Base-by-base conservation (phyloP, 2,113 vertebrate species). In the Ceratotherium simum region DNA sequence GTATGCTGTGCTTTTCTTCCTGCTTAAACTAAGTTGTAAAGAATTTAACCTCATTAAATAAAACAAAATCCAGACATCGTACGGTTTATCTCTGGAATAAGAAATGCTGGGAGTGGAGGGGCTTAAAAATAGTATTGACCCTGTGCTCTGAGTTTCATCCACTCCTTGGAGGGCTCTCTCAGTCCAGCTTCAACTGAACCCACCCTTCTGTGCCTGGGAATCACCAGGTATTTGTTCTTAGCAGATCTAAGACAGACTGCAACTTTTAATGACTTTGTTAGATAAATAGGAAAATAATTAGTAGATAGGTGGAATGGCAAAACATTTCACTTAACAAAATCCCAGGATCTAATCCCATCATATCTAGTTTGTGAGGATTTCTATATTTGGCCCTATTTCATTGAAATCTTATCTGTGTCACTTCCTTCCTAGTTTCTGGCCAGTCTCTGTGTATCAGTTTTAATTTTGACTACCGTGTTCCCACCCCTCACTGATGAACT, bases 321-420 rank as follows among this genome's bases (percentile, higher is more conserved):
- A 85, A 12, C 31, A 79, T 39, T 95, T 95, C 17, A 92, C 79
- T 90, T 58, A 31, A 75, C 46, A 90, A 78, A 95, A 60, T 33
- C 56, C 42, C 42, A 12, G 33, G 6, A n/a, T 60, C 73, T 29
- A 85, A 18, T 70, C 6, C 23, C 33, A 60, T 90, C 54, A 10
- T 70, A 29, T 21, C 13, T 70, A 62, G 9, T 95, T 84, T 27
- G 27, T 46, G 48, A 11, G 83, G 18, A 80, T 90, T 48, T 93
- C 27, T 90, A 0, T 64, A 78, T 95, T 85, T 67, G 39, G 11
- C 29, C 65, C 64, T 39, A 80, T 29, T 67, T 90, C 36, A 31
- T 14, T 31, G 39, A 89, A 85, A 67, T 85, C 31, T 84, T 56
- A 36, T 23, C 31, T 92, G 33, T 91, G 64, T 75, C 25, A 3